Base-by-base conservation (phyloP, 2,888 invertebrate species). In the Patella ulyssiponensis region DNA sequence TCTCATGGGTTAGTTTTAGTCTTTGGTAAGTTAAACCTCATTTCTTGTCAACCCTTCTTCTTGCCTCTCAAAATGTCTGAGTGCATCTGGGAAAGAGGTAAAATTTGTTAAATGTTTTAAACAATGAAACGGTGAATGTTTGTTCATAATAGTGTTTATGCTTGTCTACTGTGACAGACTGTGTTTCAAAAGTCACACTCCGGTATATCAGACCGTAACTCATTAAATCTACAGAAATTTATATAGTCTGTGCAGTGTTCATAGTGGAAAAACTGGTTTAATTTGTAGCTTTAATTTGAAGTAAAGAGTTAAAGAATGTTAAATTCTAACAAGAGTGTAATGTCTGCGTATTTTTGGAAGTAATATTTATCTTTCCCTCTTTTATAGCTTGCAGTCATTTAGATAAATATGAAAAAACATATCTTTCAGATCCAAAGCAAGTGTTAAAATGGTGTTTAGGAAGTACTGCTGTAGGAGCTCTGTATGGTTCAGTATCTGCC, bases 1-100 rank as follows among this genome's bases (percentile, higher is more conserved):
- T 97, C 97, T 51, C 97, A 98, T 92, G 98, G 98, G 0, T 95
- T 97, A 84, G 94, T 97, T 76, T 93, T 98, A 52, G 95, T 96
- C 76, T 97, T 97, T 92, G 96, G 96, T 93, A 93, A 94, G 74
- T 95, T 71, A 17, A 70, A 51, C 69, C 12, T 71, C 17, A 70
- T 1, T 75, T 64, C 23, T 74, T 17, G 23, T n/a, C 69, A 20
- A 12, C 23, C 69, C 33, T 17, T 23, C 23, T 75, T 20, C 56
- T 33, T 75, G 17, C n/a, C 5, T 12, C 12, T 17, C 4, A 23
- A 20, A 17, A 27, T 27, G 20, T 9, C 64, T 64, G n/a, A 9
- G n/a, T 12, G 64, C 20, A 20, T 11, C 14, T 44, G n/a, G 12
- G 7, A 23, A 0, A 1, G 33, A 27, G 12, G 7, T 27, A 1